Evolutionary conservation across 2,113 vertebrate genomes (phyloP), one percentile per base, ranked within the genome.

Genomic region (Epinephelus fuscoguttatus): DNA sequence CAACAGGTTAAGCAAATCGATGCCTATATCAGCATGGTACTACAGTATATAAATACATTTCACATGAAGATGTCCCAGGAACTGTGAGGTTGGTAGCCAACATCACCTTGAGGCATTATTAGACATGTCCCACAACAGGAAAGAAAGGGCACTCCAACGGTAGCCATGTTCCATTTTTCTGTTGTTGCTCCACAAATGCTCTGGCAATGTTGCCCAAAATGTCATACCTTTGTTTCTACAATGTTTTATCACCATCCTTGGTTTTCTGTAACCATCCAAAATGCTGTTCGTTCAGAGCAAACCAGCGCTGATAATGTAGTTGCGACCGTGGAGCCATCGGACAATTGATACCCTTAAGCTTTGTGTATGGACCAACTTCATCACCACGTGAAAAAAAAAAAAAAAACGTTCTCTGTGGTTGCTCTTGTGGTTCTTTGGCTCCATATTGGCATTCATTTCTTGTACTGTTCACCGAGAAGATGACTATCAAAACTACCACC

Each of bases 11-110:
- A 86, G 84, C 78, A 80, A 87, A 92, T 52, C 17, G 66, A 86
- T 87, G 66, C 61, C 70, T 85, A 85, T 88, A 84, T 84, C 76
- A 81, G 87, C 80, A 79, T 91, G 67, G 70, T 79, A 82, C 77
- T 87, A 84, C 71, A 78, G 77, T 79, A 78, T 91, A 90, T 85
- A 87, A 90, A 93, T 92, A 92, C 77, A 90, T 91, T 89, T 88
- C 71, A 92, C 90, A 90, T 81, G 76, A 91, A 84, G 71, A 86
- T 84, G 53, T 81, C 81, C 82, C 50, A 84, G 70, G 74, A 82
- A 57, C 80, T 40, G 75, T 83, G 77, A 81, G 70, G 53, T 78
- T 70, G 69, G 49, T 53, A 73, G 40, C 66, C 75, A 87, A 56
- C 52, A 9, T 84, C 83, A 88, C 52, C 77, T 84, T 78, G 81